Evolutionary conservation across 2,797 vertebrate genomes (phyloP), one percentile per base, ranked within the genome.

Genomic region (Spinus pinus): DNA sequence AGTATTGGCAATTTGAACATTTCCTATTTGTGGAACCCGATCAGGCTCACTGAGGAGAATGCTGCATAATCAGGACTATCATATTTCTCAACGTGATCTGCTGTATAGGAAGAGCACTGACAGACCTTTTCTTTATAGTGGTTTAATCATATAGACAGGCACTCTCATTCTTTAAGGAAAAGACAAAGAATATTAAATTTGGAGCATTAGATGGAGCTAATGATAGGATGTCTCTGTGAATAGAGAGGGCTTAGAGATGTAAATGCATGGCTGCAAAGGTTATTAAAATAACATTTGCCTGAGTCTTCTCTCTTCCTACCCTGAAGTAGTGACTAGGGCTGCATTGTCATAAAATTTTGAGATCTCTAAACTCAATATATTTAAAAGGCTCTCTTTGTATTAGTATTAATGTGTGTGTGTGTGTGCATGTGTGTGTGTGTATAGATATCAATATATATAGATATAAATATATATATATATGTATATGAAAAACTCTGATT

Each of bases 111-210:
- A 77, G 78, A 95, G 39, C 50, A 61, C 42, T 39, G 21, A 61
- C 50, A 83, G 69, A 66, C 24, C 47, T 93, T 91, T 92, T 58
- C 37, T 86, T 91, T 86, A 70, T n/a, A 69, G 75, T 79, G 78
- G 91, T 95, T 91, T 95, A 92, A 96, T 96, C 61, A 95, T 89
- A 90, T 67, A 86, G 87, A 79, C 70, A 90, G 54, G 12, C 70
- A 64, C 25, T 94, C 47, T 94, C 70, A 94, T 94, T 96, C 67
- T 88, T 93, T 92, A 78, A 73, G 65, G 46, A 90, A 96, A 95
- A 96, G 75, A 95, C 81, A 93, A 95, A 96, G 82, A 54, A 90
- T 79, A 91, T 89, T 95, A 93, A 90, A 95, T 97, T 93, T 93
- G 75, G 62, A 95, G 9, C 47, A 93, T 92, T 90, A 88, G 90